Base-by-base conservation (phyloP, 2,113 vertebrate species). In the Agapornis roseicollis region DNA sequence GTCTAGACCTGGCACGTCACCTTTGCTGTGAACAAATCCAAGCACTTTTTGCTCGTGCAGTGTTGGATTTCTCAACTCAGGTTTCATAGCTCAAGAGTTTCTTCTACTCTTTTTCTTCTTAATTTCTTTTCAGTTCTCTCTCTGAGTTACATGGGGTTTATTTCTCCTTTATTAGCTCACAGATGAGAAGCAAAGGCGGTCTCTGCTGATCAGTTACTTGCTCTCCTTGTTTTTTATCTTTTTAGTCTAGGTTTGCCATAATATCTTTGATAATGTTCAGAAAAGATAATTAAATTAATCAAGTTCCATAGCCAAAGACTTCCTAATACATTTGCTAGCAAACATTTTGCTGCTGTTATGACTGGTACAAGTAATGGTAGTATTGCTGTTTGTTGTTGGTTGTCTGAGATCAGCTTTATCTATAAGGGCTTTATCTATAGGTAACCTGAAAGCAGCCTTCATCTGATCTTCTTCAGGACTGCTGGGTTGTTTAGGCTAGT, bases 1-100 rank as follows among this genome's bases (percentile, higher is more conserved):
- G 41, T 29, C 44, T 79, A 77, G 68, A 80, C 28, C 55, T 88
- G 85, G 68, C 82, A 50, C 0, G 0, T 42, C 76, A 88, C 37
- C n/a, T 90, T 85, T 82, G 24, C 33, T 50, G 76, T 90, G 63
- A 90, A 69, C 53, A 65, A 39, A 77, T 60, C 39, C 52, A 47
- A 85, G 27, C 52, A 65, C 27, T 79, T 81, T 68, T 77, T 81
- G 23, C 69, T 90, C 68, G 69, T 52, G 37, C 1, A 4, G 41
- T 56, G 39, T 13, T 91, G 70, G 27, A 82, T 80, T 60, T 82
- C 81, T 82, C 12, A 6, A 71, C 39, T 17, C 15, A 44, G 25
- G 53, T 31, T 85, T 79, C 70, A 72, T 37, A 84, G 56, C 16
- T 73, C 29, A 60, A 61, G 37, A 29, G 7, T 33, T 80, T 58